Base-by-base conservation (phyloP, 1,140 invertebrate genomes). In the Stegodyphus mimosarum region DNA sequence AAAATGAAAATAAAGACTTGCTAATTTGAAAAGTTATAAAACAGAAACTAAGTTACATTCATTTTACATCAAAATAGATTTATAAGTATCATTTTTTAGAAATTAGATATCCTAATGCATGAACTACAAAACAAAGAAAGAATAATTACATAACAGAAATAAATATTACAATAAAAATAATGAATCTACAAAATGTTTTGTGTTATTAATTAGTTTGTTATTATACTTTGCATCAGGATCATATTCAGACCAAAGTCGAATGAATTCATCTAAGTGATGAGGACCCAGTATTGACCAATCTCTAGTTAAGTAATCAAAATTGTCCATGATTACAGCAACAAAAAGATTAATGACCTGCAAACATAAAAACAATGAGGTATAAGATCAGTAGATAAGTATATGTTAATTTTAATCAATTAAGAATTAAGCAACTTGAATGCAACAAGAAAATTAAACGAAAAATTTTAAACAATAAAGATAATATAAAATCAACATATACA, bases 321-420 rank as follows among this genome's bases (percentile, higher is more conserved):
- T 99, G 92, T 99, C 98, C 98, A 99, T 99, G 90, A 99, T 99
- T 88, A 99, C 98, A 88, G 98, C 98, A 63, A 99, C 98, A 91
- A 99, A 99, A 81, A 99, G 93, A 92, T 99, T 99, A 86, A 99
- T 99, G 89, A 99, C 98, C 85, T 86, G 33, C 53, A 81, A 72
- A 60, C 53, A 15, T 13, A 72, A 49, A 53, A 15, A 60, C n/a
- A 33, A 33, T 33, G 3, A 33, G 1, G 33, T 33, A 33, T 33
- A 33, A 33, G 33, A 33, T 74, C 53, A 17, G n/a, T 15, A 92
- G 99, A 99, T 51, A 98, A 99, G 91, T 98, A 99, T 6, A 99
- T 92, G 96, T 90, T 99, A 99, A 91, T 99, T 99, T 0, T 97
- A 99, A 90, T 99, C 99, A 33, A 33, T 33, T 33, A 33, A 33